phyloP scores from a whole-genome alignment of 2,113 vertebrate species.

The Chloropsis hardwickii region DNA sequence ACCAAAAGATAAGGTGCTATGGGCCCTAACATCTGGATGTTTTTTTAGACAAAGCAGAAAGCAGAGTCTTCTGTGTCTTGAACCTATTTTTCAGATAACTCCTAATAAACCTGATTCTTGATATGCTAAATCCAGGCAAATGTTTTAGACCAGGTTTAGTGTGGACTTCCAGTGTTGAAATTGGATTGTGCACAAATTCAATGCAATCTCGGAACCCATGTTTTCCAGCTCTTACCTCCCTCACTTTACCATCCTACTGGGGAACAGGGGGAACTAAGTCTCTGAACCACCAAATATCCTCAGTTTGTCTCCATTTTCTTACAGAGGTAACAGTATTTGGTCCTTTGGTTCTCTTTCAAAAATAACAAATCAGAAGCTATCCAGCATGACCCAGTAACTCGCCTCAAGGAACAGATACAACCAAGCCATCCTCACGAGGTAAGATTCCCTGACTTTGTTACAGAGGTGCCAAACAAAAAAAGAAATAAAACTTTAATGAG shows the following conservation, averaged over 20 bases:
- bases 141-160: not conserved
- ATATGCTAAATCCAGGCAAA: not conserved
- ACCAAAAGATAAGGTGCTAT: not conserved
- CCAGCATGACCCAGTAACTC: not conserved
- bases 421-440: not conserved
- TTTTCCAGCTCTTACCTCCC: not conserved
- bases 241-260: not conserved
- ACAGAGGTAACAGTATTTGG: not conserved
- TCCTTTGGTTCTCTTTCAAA: not conserved
- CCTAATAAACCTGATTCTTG: not conserved
- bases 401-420: not conserved
- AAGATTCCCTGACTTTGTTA: not conserved
- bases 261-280: not conserved
- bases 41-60: not conserved
- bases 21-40: not conserved
- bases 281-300: not conserved
- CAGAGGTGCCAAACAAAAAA: not conserved
- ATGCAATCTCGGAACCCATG: not conserved
- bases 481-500: not conserved
- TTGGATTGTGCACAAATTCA: fast-evolving
- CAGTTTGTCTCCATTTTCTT: not conserved
- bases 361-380: not conserved
- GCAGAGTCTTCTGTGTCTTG: not conserved
- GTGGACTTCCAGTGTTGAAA: not conserved
- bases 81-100: not conserved